phyloP scores from a whole-genome alignment of 1,140 invertebrate genomes.

The Lutraria rhynchaena region DNA sequence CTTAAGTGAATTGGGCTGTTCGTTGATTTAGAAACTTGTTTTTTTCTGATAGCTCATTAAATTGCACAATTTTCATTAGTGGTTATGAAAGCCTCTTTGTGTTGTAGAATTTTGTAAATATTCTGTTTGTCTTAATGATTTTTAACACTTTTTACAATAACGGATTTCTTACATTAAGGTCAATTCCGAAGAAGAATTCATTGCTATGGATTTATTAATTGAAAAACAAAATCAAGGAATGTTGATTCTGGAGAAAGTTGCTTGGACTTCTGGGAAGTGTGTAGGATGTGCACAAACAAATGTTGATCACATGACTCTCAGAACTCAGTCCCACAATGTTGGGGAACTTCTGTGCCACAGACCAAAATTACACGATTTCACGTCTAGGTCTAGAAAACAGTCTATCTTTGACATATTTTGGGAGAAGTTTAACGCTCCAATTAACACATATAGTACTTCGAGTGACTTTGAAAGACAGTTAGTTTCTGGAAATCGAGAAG shows the following conservation, averaged over 20 bases:
- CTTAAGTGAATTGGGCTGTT: too few relatives aligned
- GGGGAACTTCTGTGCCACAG: constrained; percentile 9
- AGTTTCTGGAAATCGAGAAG: neutral
- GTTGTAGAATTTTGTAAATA: too few relatives aligned
- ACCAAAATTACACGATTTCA: neutral
- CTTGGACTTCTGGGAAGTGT: constrained; percentile 27
- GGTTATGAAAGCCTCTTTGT: too few relatives aligned
- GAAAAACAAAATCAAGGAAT: constrained; percentile 30
- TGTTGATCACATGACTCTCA: neutral
- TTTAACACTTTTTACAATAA: too few relatives aligned
- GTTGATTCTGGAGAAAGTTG: constrained; percentile 48
- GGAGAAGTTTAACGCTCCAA: constrained; percentile 46
- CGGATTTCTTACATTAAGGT: too few relatives aligned
- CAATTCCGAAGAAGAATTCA: neutral
- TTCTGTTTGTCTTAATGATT: too few relatives aligned
- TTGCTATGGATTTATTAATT: neutral
- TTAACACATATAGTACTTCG: constrained; percentile 1
- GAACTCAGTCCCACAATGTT: neutral
- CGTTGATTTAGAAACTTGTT: too few relatives aligned
- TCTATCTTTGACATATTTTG: constrained; percentile 60
- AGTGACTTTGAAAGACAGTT: constrained; percentile 14
- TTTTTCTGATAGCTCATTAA: too few relatives aligned
- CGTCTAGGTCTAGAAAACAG: neutral
- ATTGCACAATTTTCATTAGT: too few relatives aligned
- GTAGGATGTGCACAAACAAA: neutral